A percentile compares a stretch with the other conserved stretches of the same genome.
These are phyloP conservation scores for Papilio machaon DNA, from an alignment of 1,140 invertebrate genomes.

Conservation along the genomic window DNA sequence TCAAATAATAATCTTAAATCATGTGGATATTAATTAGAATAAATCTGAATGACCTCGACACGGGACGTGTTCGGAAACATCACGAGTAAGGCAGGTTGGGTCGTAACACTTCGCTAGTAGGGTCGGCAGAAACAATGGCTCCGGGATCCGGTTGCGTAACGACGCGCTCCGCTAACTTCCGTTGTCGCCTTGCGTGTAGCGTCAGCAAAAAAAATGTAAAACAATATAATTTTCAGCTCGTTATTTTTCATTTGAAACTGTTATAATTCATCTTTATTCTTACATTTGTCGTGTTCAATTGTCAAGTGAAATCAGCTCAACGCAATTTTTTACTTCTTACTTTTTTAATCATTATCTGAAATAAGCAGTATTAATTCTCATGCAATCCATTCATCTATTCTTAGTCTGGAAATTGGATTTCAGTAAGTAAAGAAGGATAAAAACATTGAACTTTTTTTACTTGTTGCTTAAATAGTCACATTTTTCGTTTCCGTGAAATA, in stretches of 20 bases:
- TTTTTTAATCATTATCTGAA: too few relatives aligned
- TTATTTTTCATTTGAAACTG: background rate
- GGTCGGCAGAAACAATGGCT: conserved; percentile 62
- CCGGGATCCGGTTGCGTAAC: conserved; percentile 61
- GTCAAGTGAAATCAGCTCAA: too few relatives aligned
- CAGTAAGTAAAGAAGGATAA: too few relatives aligned
- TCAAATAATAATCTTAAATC: too few relatives aligned
- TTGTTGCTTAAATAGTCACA: background rate
- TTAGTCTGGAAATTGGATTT: too few relatives aligned
- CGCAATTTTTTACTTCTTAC: too few relatives aligned
- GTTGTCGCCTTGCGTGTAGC: conserved; percentile 53
- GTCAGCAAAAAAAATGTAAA: conserved; percentile 45
- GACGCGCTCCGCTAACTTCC: conserved; percentile 66
- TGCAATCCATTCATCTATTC: too few relatives aligned
- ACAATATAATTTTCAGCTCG: background rate
- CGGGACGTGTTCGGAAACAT: conserved; percentile 4
- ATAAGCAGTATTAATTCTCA: too few relatives aligned
- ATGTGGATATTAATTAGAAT: background rate
- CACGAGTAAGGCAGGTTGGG: conserved; percentile 28
- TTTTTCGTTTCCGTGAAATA: background rate
- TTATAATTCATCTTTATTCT: background rate
- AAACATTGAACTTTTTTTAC: too few relatives aligned
- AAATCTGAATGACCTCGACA: conserved; percentile 8
- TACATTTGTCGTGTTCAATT: too few relatives aligned
- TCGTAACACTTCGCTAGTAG: conserved; percentile 43